Base-by-base conservation (phyloP, 2,888 invertebrate genomes). In the Neoaliturus tenellus region DNA sequence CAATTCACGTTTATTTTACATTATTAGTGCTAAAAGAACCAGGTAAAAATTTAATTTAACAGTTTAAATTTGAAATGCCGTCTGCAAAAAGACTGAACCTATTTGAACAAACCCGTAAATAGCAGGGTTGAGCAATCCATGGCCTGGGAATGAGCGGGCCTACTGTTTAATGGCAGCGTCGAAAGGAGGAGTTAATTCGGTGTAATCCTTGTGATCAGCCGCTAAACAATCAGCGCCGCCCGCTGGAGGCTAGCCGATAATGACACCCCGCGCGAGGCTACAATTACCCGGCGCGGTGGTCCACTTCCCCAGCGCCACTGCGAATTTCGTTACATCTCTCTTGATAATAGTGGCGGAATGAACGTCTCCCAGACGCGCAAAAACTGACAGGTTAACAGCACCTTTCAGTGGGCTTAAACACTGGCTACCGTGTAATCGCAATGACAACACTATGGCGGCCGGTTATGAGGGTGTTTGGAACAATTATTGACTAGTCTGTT, bases 121-220 rank as follows among this genome's bases (percentile, higher is more conserved):
- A 44, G 44, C 44, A 14, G 44, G 44, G 10, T 23, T 20, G 51
- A 23, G 23, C 51, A 51, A 20, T 23, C 23, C 28, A 62, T 3
- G 1, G 28, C 48, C 75, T 75, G 75, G 41, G 75, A 75, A 75
- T 75, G 39, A 75, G 25, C 35, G 69, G 31, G 41, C 48, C 75
- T 71, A 25, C 75, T 75, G 48, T 75, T 75, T 75, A 75, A 75
- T 75, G 31, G 44, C 12, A 17, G 75, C 25, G 48, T 75, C 25
- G 75, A 75, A 75, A 75, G 75, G 48, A 75, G 48, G 75, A 75
- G 75, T 75, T 75, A 75, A 75, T 75, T 75, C 48, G 75, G 75
- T 23, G 44, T 75, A 75, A 75, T 75, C 75, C 75, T 75, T 41
- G 75, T 75, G 75, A 75, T 75, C 75, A 28, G 75, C 20, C 44